Conservation (phyloP, 2,113 vertebrate genomes). For the Oreotrochilus melanogaster region DNA sequence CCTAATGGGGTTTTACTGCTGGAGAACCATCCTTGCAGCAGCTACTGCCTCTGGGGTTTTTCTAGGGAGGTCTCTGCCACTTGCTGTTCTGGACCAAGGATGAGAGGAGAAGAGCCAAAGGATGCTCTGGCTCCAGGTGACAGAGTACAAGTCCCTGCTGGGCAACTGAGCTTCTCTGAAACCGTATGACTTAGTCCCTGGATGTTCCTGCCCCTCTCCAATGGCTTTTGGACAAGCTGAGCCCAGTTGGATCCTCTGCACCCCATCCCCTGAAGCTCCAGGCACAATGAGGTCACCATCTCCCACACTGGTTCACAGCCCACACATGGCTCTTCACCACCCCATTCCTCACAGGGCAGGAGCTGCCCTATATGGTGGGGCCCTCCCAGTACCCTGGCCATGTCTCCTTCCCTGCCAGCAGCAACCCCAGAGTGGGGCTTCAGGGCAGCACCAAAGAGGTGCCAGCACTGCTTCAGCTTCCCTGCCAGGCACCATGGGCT, state of each 20-base stretch:
- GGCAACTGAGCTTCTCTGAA: neutral
- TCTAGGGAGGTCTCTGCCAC: neutral
- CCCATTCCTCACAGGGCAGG: neutral
- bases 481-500: fast-evolving
- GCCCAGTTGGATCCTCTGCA: neutral
- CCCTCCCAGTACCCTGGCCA: fast-evolving
- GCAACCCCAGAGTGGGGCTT: neutral
- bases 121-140: neutral
- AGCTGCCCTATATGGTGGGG: neutral
- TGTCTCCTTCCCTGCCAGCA: neutral
- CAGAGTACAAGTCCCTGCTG: neutral
- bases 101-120: neutral
- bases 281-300: neutral
- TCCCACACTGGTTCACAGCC: fast-evolving
- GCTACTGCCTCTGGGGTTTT: neutral
- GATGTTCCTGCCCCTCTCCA: neutral
- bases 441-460: fast-evolving
- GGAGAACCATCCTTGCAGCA: neutral
- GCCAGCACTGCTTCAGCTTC: neutral
- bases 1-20: neutral
- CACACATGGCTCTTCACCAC: neutral
- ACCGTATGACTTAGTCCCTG: neutral
- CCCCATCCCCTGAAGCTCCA: fast-evolving
- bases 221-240: neutral
- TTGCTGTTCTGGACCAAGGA: neutral